A percentile compares a stretch with the other conserved stretches of the same genome.
Conservation (phyloP, 2,888 invertebrate species). For the Drosophila barbarae region DNA sequence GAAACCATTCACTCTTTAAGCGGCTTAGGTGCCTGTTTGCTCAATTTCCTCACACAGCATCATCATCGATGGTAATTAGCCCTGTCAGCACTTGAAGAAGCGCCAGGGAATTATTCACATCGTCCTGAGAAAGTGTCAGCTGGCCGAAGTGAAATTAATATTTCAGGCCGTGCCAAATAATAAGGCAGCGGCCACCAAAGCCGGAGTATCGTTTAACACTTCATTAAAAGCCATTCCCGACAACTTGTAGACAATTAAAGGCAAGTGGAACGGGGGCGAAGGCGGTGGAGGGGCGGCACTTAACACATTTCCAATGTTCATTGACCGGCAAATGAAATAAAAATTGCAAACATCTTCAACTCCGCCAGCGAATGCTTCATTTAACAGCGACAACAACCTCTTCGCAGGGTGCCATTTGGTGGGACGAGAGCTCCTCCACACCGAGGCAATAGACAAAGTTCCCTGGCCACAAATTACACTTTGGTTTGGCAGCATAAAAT, state of each 20-base stretch:
- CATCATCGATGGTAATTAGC: conserved; percentile 33
- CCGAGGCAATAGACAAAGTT: conserved; percentile 69
- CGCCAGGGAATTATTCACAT: conserved; percentile 22
- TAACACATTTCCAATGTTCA: conserved; percentile 73
- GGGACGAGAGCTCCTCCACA: conserved; percentile 10
- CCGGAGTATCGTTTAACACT: conserved; percentile 56
- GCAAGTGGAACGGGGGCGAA: conserved; percentile 37
- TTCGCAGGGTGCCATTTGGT: conserved; percentile 12
- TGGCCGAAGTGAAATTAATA: conserved; percentile 33
- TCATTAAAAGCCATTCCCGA: conserved; percentile 64
- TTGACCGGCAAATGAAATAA: conserved; percentile 74
- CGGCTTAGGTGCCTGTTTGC: conserved; percentile 26
- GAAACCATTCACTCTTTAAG: conserved; percentile 18
- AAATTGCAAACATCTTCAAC: conserved; percentile 71
- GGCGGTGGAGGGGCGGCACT: conserved; percentile 50
- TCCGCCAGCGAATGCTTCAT: conserved; percentile 67
- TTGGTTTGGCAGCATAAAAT: conserved; percentile 63
- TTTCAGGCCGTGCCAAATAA: conserved; percentile 25
- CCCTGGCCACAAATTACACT: conserved; percentile 70
- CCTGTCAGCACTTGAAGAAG: conserved; percentile 28
- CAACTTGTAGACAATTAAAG: conserved; percentile 73
- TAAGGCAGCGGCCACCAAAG: conserved; percentile 14
- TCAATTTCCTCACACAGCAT: conserved; percentile 4
- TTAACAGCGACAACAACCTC: conserved; percentile 57
- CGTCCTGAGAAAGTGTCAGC: conserved; percentile 36